Evolutionary conservation across 2,113 vertebrate genomes (phyloP), one percentile per base, ranked within the genome.

Genomic region (Polypterus senegalus): DNA sequence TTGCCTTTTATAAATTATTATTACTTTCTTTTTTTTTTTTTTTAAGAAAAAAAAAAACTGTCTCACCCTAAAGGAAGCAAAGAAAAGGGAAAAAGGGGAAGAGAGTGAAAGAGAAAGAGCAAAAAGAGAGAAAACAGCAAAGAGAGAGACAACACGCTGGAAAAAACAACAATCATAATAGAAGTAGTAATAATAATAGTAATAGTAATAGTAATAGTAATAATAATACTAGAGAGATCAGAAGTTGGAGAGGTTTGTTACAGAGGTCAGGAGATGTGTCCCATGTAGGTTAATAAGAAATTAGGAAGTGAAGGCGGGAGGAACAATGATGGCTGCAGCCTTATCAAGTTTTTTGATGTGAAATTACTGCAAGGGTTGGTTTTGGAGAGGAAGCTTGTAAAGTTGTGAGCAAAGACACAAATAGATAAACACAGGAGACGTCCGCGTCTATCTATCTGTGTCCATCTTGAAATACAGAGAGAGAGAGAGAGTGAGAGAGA

Each of bases 21-120:
- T 63, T 65, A 62, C 71, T 71, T 62, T 45, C 7, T 57, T 57
- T 57, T 4, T 27, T 11, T 57, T 43, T 57, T 57, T 11, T 11
- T 57, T 5, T 2, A 8, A 10, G 3, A 44, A 57, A 60, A 56
- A 54, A 49, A 60, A 57, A 63, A 9, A 61, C 59, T 66, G 74
- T 71, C 67, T 69, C 61, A 62, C 80, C 82, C 84, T 78, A 83
- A 77, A 82, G 84, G 84, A 86, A 80, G 79, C 63, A 62, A 74
- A 76, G 72, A 71, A 70, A 60, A 74, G 64, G 59, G 61, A 58
- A 63, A 61, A 63, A 73, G 61, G 60, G 65, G 65, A n/a, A 61
- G 57, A 67, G 63, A 57, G 61, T 53, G 60, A 58, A n/a, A 47
- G 11, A 51, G 58, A 64, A 71, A 63, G 54, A 63, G 63, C 51